Percentiles rank a stretch among this genome's conserved stretches.
Evolutionary conservation across 2,888 invertebrate species (phyloP).

Genomic region (Dioctria rufipes): DNA sequence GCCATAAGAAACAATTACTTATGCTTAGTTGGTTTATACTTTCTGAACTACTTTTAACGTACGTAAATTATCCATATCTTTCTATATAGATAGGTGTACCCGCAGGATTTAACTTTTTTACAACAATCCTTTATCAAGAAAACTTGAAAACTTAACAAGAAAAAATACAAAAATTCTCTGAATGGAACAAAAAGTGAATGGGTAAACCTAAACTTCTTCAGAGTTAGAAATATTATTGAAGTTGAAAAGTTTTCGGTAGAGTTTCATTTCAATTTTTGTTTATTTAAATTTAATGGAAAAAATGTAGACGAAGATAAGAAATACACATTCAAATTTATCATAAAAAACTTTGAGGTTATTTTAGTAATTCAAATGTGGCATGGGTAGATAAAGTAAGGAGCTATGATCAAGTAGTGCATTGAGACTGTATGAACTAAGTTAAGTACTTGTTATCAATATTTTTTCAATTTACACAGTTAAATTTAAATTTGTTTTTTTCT

Average conservation of each 20-base stretch:
- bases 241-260: background rate
- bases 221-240: constrained; percentile 2
- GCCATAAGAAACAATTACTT: too few species aligned
- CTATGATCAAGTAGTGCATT: too few species aligned
- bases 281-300: background rate
- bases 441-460: too few species aligned
- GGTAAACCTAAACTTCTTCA: constrained; percentile 11
- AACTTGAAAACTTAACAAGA: background rate
- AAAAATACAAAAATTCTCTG: background rate
- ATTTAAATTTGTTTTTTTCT: too few species aligned
- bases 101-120: background rate
- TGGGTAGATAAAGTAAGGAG: too few species aligned
- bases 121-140: background rate
- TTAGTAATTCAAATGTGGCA: too few species aligned
- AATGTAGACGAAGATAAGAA: background rate
- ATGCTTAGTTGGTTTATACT: too few species aligned
- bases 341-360: too few species aligned
- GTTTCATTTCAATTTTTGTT: background rate
- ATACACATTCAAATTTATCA: too few species aligned
- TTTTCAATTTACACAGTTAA: too few species aligned
- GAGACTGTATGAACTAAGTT: too few species aligned
- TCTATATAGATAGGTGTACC: background rate
- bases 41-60: background rate
- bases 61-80: too few species aligned
- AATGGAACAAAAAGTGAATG: constrained; percentile 6